phyloP scores from a whole-genome alignment of 2,888 invertebrate species.

The Pyrgus malvae region DNA sequence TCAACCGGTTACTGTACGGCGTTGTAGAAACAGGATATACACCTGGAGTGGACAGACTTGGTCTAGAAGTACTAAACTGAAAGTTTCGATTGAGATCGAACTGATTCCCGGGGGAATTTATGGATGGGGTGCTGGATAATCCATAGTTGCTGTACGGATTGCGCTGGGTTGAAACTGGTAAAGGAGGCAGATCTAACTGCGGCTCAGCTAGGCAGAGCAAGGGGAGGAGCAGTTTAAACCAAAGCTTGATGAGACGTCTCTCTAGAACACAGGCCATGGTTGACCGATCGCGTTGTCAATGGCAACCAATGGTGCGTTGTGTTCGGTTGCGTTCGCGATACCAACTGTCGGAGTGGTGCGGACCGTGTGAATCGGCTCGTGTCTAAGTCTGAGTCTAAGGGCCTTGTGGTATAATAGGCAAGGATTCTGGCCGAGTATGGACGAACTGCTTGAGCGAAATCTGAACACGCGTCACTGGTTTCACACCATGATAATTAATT shows the following conservation, averaged over 20 bases:
- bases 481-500: slow-evolving; percentile 4
- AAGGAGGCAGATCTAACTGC: slow-evolving; percentile 82
- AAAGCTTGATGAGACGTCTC: slow-evolving; percentile 49
- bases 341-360: slow-evolving; percentile 56
- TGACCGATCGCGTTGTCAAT: slow-evolving; percentile 41
- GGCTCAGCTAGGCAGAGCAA: slow-evolving; percentile 47
- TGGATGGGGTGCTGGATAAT: slow-evolving; percentile 60
- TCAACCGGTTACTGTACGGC: slow-evolving; percentile 55
- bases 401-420: slow-evolving; percentile 19
- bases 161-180: slow-evolving; percentile 59
- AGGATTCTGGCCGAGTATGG: slow-evolving; percentile 17
- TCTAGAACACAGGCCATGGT: slow-evolving; percentile 63
- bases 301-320: slow-evolving; percentile 65
- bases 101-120: slow-evolving; percentile 69
- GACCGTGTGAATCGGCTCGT: slow-evolving; percentile 71
- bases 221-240: slow-evolving; percentile 49
- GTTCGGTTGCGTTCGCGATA: slow-evolving; percentile 60
- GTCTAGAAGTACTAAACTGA: slow-evolving; percentile 60
- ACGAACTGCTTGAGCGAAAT: slow-evolving; percentile 1
- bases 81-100: slow-evolving; percentile 58
- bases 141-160: slow-evolving; percentile 60
- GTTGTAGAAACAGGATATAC: slow-evolving; percentile 64
- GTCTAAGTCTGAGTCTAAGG: slow-evolving; percentile 31
- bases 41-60: slow-evolving; percentile 48
- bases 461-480: slow-evolving; percentile 1